Conservation (phyloP, 1,140 invertebrate species). For the Zaprionus ghesquierei region DNA sequence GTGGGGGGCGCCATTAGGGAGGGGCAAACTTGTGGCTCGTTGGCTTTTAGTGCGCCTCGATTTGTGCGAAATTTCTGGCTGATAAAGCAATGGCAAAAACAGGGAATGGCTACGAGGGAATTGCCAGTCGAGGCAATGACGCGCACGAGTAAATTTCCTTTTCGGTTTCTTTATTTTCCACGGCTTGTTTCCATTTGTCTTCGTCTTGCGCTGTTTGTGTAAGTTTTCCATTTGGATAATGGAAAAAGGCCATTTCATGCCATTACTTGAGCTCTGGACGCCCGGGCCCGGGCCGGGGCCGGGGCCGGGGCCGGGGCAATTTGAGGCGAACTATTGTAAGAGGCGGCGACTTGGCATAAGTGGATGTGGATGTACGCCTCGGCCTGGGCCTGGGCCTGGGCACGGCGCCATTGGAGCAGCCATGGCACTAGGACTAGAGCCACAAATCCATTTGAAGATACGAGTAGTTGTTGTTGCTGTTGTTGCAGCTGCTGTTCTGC, state of each 20-base stretch:
- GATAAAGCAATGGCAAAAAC: slow-evolving; percentile 68
- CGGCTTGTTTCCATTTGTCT: slow-evolving; percentile 53
- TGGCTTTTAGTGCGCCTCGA: slow-evolving; percentile 61
- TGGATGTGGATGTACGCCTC: slow-evolving; percentile 19
- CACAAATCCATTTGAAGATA: slow-evolving; percentile 33
- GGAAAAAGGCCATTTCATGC: slow-evolving; percentile 82
- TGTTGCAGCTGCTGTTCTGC: neutral
- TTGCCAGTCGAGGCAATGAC: too few relatives aligned
- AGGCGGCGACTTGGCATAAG: slow-evolving; percentile 53
- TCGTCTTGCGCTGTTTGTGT: slow-evolving; percentile 71
- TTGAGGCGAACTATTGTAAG: slow-evolving; percentile 66
- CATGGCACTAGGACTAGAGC: slow-evolving; percentile 5
- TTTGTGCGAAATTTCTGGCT: slow-evolving; percentile 72
- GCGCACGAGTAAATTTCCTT: slow-evolving; percentile 73
- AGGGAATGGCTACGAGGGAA: slow-evolving; percentile 1
- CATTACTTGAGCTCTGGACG: slow-evolving; percentile 63
- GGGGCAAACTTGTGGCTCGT: slow-evolving; percentile 26
- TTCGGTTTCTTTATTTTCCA: slow-evolving; percentile 60
- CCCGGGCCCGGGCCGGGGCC: neutral
- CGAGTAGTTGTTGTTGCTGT: slow-evolving; percentile 10
- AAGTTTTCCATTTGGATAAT: slow-evolving; percentile 82
- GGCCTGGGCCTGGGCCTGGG: slow-evolving; percentile 28
- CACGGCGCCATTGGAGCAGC: slow-evolving; percentile 56
- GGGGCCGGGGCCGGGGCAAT: slow-evolving; percentile 55
- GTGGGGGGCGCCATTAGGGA: too few relatives aligned